Percentiles rank a stretch among this genome's conserved stretches.
These are phyloP conservation scores for Ganaspis brasiliensis DNA, from an alignment of 2,888 invertebrate species.

Conservation along the genomic window DNA sequence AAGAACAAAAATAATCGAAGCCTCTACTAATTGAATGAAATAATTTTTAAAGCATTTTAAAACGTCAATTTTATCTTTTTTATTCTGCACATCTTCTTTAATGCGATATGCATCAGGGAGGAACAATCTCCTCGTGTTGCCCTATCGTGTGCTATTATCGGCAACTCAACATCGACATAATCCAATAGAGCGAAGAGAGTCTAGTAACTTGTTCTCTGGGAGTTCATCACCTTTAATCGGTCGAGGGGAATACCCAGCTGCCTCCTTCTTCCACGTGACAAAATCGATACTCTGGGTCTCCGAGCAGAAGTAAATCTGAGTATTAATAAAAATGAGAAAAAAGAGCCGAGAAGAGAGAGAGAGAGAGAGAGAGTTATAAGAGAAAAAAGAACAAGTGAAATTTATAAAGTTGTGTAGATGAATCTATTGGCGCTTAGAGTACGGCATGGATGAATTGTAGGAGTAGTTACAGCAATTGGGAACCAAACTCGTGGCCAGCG, in stretches of 20 bases:
- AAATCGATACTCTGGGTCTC: slow-evolving; percentile 28
- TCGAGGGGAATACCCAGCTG: slow-evolving; percentile 34
- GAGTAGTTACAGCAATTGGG: slow-evolving; percentile 70
- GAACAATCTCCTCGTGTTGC: slow-evolving; percentile 4
- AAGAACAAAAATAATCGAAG: background rate
- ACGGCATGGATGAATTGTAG: slow-evolving; percentile 13
- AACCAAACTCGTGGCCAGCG: slow-evolving; percentile 63
- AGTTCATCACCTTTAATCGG: slow-evolving; percentile 42
- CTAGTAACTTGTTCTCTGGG: slow-evolving; percentile 37
- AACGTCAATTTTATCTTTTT: background rate
- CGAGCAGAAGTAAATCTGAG: slow-evolving; percentile 36
- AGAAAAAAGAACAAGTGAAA: background rate
- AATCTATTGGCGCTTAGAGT: slow-evolving; percentile 18
- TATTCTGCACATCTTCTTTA: slow-evolving; percentile 4
- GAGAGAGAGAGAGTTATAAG: background rate
- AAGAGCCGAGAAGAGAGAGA: too few relatives aligned
- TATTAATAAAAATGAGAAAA: slow-evolving; percentile 24
- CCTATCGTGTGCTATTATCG: slow-evolving; percentile 28
- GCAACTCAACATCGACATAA: slow-evolving; percentile 38
- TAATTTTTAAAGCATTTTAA: background rate
- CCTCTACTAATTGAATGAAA: background rate
- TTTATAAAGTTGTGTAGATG: background rate
- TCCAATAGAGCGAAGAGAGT: slow-evolving; percentile 34
- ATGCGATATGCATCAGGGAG: background rate
- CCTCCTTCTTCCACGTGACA: slow-evolving; percentile 25